These are phyloP conservation scores for Lepus timidus DNA, from an alignment of 2,113 vertebrate species.

Conservation along the genomic window DNA sequence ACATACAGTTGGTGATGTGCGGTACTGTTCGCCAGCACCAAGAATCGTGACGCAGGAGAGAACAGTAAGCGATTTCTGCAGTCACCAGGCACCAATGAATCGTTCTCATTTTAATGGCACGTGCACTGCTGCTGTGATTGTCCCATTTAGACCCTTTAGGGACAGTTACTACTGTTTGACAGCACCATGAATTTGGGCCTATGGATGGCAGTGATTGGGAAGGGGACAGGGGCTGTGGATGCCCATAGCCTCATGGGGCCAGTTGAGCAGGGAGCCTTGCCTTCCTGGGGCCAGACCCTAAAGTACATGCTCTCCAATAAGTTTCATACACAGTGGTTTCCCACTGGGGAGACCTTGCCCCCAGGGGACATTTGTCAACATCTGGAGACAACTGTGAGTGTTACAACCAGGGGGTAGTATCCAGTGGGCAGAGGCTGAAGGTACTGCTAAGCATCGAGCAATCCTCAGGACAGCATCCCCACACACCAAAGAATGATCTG, in stretches of 20 bases:
- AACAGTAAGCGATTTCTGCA: not conserved
- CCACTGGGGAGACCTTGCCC: not conserved
- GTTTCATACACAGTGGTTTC: not conserved
- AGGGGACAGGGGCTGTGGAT: not conserved
- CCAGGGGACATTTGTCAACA: no score
- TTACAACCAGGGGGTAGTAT: not conserved
- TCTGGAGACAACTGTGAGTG: not conserved
- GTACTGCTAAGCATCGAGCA: not conserved
- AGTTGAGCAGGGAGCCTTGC: not conserved
- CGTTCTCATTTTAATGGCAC: not conserved
- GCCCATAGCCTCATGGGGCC: not conserved
- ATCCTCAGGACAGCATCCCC: accelerated
- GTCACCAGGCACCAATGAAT: not conserved
- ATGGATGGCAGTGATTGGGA: not conserved
- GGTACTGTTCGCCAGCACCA: not conserved
- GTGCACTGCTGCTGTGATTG: not conserved
- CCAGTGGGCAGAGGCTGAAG: not conserved
- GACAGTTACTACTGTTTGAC: not conserved
- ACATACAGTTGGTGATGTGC: not conserved
- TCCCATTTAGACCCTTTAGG: not conserved
- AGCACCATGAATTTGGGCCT: not conserved
- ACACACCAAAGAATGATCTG: not conserved
- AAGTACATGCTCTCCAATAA: not conserved
- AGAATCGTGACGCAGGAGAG: no score
- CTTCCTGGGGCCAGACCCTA: not conserved